Evolutionary conservation across 1,140 invertebrate genomes (phyloP), one percentile per base, ranked within the genome.

Genomic region (Drosophila azteca): DNA sequence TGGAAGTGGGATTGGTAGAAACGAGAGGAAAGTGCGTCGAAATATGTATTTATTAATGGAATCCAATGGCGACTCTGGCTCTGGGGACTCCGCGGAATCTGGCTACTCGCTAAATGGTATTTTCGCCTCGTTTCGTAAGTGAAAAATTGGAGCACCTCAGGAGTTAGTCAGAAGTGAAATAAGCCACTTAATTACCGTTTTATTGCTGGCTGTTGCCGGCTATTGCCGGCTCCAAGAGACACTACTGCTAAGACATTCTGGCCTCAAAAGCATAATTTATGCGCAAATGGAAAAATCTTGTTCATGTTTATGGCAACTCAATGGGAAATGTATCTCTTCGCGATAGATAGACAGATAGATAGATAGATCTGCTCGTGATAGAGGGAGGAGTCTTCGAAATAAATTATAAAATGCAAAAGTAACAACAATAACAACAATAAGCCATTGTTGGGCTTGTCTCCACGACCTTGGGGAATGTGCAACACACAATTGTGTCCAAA

Each of bases 21-120:
- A 11, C 4, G 35, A 54, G 50, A 39, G 53, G 60, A 81, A 81
- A 81, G 78, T 81, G 78, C 78, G 78, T 81, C 54, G 73, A 81
- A 80, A 82, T 82, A 63, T 68, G 53, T 85, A 70, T 85, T 81
- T 84, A 81, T 81, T 81, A 67, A 75, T 74, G 65, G 70, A 39
- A 31, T 26, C 63, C 60, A 49, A 55, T 20, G 17, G 49, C 15
- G 70, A 52, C 60, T 29, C 22, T 9, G 8, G 31, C 31, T 8
- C n/a, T n/a, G n/a, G n/a, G n/a, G n/a, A n/a, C n/a, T n/a, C n/a
- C n/a, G n/a, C n/a, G n/a, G n/a, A n/a, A n/a, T 29, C 22, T 9
- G 8, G 31, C 31, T 8, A 35, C 9, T 35, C 31, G 52, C 54
- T 60, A 70, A 73, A 73, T 79, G 75, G 24, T 4, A 48, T 63